Base-by-base conservation (phyloP, 2,888 invertebrate species). In the Limnephilus rhombicus region DNA sequence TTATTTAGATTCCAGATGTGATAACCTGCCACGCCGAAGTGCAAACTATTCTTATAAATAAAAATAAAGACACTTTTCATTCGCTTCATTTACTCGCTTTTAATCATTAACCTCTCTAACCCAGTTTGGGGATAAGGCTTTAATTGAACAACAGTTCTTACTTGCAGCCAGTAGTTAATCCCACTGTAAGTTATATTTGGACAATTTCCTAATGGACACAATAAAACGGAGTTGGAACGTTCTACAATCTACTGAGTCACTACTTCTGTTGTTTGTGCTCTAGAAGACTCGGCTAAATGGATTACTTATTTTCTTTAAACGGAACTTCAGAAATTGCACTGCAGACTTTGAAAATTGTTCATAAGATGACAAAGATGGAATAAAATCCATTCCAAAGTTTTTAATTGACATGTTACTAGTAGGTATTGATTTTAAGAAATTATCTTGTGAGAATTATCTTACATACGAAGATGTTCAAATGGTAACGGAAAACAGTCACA, bases 91-190 rank as follows among this genome's bases (percentile, higher is more conserved):
- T 68, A 68, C 18, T 68, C 68, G 9, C 24, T 24, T 68, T 24
- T 68, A 68, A 68, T 68, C 68, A 5, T 68, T 68, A 49, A 49
- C 13, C 68, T 24, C 24, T 9, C 24, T 24, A 68, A 24, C 68
- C 24, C 1, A 9, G 18, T 68, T 68, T 68, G 68, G 68, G 68
- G 68, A 68, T 68, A 68, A 68, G n/a, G 24, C n/a, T 9, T 24
- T 68, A 68, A 68, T 68, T 68, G 68, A 68, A 68, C 68, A 68
- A n/a, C 68, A 68, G 68, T n/a, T 68, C 68, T 68, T 68, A 68
- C 68, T 68, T 68, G 68, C 24, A 68, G 68, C 9, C n/a, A 68
- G 68, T 68, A 68, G 68, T 68, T 68, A 68, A 68, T 68, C 68
- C 68, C 68, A 68, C n/a, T 68, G 68, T 68, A 68, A 68, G 68